Evolutionary conservation across 2,113 vertebrate species (phyloP), one percentile per base, ranked within the genome.

Genomic region (Circaetus gallicus): DNA sequence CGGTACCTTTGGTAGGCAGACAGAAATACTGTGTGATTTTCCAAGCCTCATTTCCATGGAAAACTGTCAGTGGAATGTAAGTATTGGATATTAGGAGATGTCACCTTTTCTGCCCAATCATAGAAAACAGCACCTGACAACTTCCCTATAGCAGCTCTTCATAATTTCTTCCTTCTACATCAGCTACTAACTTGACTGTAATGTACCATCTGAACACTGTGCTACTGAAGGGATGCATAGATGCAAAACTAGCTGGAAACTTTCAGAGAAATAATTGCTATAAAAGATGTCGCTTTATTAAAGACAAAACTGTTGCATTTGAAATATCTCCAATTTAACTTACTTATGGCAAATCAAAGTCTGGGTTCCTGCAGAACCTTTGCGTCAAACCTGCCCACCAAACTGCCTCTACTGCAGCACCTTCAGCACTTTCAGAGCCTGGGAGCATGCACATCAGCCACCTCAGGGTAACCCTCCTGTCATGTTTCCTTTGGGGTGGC

Each of bases 151-250:
- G 36, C 16, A 79, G 26, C 15, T 67, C 18, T 72, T 89, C 16
- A 7, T 12, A 59, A 42, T 83, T 53, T 76, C 28, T 66, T 82
- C 13, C 53, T 81, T 70, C 20, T 81, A 34, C 7, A 10, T 67
- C 53, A 55, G 17, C 56, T 82, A 6, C 34, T 26, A 5, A 36
- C 19, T 31, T 36, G 20, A 59, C 19, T 45, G 19, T n/a, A 52
- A 10, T 20, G 12, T 24, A 32, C 7, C 15, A 6, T 32, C 43
- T 40, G 52, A 89, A 47, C 31, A 20, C 31, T 36, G 31, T 11
- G 5, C 5, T 65, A 11, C 22, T n/a, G 29, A 38, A 2, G 0
- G 8, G 22, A 24, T 29, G 9, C 10, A 19, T 3, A 28, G 26
- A 40, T n/a, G 21, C 20, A 89, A 83, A 73, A 47, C 16, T 43